Evolutionary conservation across 2,113 vertebrate species (phyloP), one percentile per base, ranked within the genome.

Genomic region (Collichthys lucidus): DNA sequence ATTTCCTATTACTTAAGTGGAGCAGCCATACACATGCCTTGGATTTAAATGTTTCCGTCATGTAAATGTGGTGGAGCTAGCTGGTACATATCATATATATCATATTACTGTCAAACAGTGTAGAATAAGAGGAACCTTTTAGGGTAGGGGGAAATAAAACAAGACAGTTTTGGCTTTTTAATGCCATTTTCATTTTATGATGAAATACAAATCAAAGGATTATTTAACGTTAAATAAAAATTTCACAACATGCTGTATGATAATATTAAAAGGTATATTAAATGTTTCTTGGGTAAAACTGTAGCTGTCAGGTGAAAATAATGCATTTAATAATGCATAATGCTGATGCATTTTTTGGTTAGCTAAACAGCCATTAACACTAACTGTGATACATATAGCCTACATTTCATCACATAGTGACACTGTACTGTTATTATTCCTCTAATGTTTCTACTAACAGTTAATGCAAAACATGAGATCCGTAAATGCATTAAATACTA

Each of bases 401-500:
- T 22, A 66, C 11, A 55, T 76, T 70, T 74, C 24, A 19, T 11
- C 20, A 62, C 49, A 5, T 80, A 47, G 26, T 22, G 56, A 62
- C 59, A 69, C 68, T 89, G 19, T 52, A 46, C 52, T 67, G 61
- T 75, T 72, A 84, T 66, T 52, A 80, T 88, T 82, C 71, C 42
- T 67, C 70, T 69, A 64, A 82, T 86, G 78, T 76, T 82, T 64
- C 69, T 55, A 35, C 35, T 44, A 60, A 80, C 64, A 55, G 56
- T 78, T 82, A 69, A 87, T 84, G 84, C 31, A 90, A 89, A 92
- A 91, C 17, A 61, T 42, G 74, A 82, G 67, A 72, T 76, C 71
- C 84, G 64, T 72, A 75, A 84, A 91, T 82, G 89, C 64, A 89
- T 90, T 91, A 88, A 89, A 91, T 79, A 71, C 83, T 91, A 88